Base-by-base conservation (phyloP, 1,140 invertebrate species). In the Camponotus pennsylvanicus region DNA sequence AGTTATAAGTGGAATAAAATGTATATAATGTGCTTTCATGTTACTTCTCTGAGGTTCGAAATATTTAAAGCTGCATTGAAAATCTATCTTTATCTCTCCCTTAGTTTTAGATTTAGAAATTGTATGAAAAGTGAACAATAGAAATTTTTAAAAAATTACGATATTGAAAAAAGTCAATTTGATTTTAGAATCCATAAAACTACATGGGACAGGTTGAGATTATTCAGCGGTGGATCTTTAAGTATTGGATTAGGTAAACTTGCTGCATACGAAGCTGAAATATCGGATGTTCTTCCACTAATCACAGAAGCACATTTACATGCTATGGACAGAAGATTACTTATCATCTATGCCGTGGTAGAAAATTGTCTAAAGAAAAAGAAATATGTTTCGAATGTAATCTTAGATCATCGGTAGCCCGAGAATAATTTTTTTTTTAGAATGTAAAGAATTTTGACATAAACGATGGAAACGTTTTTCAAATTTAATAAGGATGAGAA, bases 261-360 rank as follows among this genome's bases (percentile, higher is more conserved):
- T 95, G 66, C 95, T 91, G 91, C 83, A 86, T 64, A 95, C 95
- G 92, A 96, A 95, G 95, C 92, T 92, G 95, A 70, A 91, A 96
- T 40, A 94, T 96, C 93, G 1, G 85, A 92, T 67, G 92, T 95
- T 79, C 88, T 80, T 63, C 97, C 97, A 63, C 93, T 98, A 5
- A 95, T 98, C 21, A 97, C 97, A 7, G 94, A 96, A n/a, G 95
- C 96, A 27, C 98, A 99, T 94, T 96, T 97, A 64, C 95, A 95
- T 91, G 98, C 98, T 27, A 95, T 99, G n/a, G 97, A 98, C 92
- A 94, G 98, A 88, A 95, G 98, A 93, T 92, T 99, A 57, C 92
- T 97, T 66, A 96, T 97, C 78, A 95, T 98, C 79, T 97, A 97
- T 93, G 96, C 97, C 1, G 96, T 97, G 73, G 96, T 98, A 77